Percentiles rank a stretch among this genome's conserved stretches.
Evolutionary conservation across 2,113 vertebrate species (phyloP).

Genomic region (Proteles cristata): DNA sequence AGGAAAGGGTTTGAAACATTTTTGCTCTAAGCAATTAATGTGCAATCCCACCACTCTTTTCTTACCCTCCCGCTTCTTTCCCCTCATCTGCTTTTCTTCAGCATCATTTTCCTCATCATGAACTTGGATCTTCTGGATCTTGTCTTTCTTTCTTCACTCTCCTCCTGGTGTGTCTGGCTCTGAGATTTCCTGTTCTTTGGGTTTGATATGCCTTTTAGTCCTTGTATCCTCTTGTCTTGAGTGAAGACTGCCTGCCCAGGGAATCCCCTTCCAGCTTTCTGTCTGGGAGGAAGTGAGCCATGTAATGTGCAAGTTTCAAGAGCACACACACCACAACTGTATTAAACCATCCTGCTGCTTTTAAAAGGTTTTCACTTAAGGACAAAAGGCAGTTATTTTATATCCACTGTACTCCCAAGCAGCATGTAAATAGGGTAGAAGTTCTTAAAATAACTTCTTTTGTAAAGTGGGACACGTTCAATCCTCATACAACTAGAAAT

Average conservation of each 20-base stretch:
- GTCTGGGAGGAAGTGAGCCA: not conserved
- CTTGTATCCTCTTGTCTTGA: not conserved
- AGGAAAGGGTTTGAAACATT: not conserved
- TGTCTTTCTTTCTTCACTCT: not conserved
- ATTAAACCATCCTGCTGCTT: slow-evolving; percentile 40
- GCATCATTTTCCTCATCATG: not conserved
- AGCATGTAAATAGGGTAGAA: slow-evolving; percentile 55
- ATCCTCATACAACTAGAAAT: slow-evolving; percentile 9
- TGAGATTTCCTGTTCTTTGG: not conserved
- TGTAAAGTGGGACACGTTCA: slow-evolving; percentile 58
- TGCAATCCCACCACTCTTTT: not conserved
- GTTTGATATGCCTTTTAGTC: not conserved
- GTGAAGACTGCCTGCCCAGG: not conserved
- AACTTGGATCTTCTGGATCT: not conserved
- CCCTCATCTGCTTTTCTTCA: not conserved
- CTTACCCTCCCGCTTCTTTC: not conserved
- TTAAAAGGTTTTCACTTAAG: slow-evolving; percentile 61
- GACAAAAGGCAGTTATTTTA: slow-evolving; percentile 44
- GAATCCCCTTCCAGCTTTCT: not conserved
- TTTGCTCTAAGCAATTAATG: not conserved
- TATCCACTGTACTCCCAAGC: slow-evolving; percentile 1
- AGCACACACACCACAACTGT: not conserved
- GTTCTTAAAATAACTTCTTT: slow-evolving; percentile 68
- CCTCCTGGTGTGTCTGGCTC: not conserved
- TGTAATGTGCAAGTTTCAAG: slow-evolving; percentile 20